Percentiles rank a stretch among this genome's conserved stretches.
Conservation (phyloP, 2,113 vertebrate species). For the Nettapus auritus region DNA sequence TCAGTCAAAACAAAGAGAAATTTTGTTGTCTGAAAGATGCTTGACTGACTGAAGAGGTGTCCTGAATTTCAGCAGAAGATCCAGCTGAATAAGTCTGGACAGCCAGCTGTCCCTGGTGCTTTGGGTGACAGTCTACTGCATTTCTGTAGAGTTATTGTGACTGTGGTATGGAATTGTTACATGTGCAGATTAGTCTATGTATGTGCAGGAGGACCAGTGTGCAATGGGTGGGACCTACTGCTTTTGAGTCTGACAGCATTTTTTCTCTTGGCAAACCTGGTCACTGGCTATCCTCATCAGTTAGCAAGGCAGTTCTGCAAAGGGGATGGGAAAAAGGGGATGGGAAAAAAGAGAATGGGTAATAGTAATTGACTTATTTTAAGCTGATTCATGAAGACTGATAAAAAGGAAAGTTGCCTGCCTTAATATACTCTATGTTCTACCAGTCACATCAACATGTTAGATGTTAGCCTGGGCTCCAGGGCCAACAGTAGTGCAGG, state of each 20-base stretch:
- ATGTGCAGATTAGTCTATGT: rapidly evolving
- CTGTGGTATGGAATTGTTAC: neutral
- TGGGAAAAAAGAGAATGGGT: rapidly evolving
- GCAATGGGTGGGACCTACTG: neutral
- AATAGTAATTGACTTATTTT: neutral
- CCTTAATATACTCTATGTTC: neutral
- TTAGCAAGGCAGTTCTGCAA: neutral
- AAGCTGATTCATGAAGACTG: neutral
- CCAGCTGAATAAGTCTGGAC: neutral
- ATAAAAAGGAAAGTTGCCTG: neutral
- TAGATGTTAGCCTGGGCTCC: neutral
- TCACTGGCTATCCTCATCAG: neutral
- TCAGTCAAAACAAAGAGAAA: neutral
- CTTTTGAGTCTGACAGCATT: neutral
- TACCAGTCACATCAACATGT: neutral
- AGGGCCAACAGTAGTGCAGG: neutral
- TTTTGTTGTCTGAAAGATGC: neutral
- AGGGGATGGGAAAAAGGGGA: neutral
- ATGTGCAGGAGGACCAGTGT: too few species aligned
- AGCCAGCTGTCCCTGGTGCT: neutral
- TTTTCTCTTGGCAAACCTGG: neutral
- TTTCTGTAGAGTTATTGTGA: neutral
- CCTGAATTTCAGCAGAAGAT: neutral
- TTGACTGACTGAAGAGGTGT: neutral
- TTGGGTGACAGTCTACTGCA: neutral